Evolutionary conservation across 2,888 invertebrate species (phyloP).

Genomic region (Aphrophora alni): DNA sequence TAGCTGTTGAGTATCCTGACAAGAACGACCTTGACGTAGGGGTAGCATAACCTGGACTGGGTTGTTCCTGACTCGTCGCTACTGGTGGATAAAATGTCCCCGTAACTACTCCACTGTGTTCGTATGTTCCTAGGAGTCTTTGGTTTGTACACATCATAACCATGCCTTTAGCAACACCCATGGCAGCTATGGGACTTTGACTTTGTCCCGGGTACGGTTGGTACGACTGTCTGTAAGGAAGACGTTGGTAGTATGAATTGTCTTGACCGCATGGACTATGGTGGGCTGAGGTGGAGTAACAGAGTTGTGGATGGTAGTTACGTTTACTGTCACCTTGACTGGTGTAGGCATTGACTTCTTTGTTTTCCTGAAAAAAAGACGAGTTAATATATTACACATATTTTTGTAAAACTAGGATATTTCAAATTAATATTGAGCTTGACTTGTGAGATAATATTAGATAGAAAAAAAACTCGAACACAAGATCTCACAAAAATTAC

Average conservation of each 20-base stretch:
- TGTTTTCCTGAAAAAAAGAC: constrained; percentile 33
- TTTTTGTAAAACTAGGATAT: too few relatives aligned
- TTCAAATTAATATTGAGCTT: too few relatives aligned
- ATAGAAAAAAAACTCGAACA: too few relatives aligned
- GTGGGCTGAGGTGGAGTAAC: constrained; percentile 25
- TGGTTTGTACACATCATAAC: constrained; percentile 84
- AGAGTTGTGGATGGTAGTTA: constrained; percentile 28
- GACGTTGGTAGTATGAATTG: constrained; percentile 38
- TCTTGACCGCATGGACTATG: constrained; percentile 7
- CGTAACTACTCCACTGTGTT: constrained; percentile 54
- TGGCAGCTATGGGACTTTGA: constrained; percentile 68
- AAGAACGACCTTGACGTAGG: constrained; percentile 34
- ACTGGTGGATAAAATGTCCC: constrained; percentile 90
- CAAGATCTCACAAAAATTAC: too few relatives aligned
- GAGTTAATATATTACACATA: neutral
- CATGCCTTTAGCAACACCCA: constrained; percentile 86
- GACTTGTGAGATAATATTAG: too few relatives aligned
- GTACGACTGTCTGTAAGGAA: constrained; percentile 41
- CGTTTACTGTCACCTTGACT: constrained; percentile 51
- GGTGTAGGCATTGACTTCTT: constrained; percentile 55
- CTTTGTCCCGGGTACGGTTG: constrained; percentile 38
- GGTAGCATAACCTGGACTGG: constrained; percentile 60
- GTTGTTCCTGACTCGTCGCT: constrained; percentile 81
- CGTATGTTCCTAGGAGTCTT: constrained; percentile 69
- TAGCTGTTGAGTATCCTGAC: constrained; percentile 26